A percentile compares a stretch with the other conserved stretches of the same genome.
These are phyloP conservation scores for Psophia crepitans DNA, from an alignment of 2,113 vertebrate species.

Conservation along the genomic window DNA sequence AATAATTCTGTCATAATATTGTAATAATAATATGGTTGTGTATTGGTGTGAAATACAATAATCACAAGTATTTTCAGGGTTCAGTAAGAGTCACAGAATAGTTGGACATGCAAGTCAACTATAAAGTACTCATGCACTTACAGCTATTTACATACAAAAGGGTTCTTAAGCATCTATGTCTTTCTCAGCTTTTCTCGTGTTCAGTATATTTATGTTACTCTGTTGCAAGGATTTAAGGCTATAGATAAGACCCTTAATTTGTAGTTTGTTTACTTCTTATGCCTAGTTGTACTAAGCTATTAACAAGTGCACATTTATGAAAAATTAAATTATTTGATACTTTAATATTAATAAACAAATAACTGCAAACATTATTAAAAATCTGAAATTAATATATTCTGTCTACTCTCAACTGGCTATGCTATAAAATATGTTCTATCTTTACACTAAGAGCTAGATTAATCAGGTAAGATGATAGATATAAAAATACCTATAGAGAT, in stretches of 20 bases:
- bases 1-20: neutral
- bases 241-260: neutral
- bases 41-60: neutral
- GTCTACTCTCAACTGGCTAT: neutral
- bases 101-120: neutral
- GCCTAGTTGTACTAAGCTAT: neutral
- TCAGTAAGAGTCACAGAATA: neutral
- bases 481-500: too few relatives aligned
- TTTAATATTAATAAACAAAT: conserved; percentile 9
- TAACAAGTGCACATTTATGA: neutral
- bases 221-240: neutral
- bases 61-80: neutral
- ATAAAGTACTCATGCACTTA: neutral
- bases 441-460: neutral
- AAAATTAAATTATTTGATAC: neutral
- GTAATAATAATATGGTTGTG: neutral
- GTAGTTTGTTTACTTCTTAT: neutral
- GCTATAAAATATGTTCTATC: neutral
- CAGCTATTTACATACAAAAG: neutral
- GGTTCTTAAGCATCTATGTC: neutral
- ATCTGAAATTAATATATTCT: neutral
- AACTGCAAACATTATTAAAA: neutral
- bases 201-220: neutral
- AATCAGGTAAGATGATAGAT: neutral
- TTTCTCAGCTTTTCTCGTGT: neutral